Evolutionary conservation across 2,797 vertebrate genomes (phyloP).

Genomic region (Tinamus major): DNA sequence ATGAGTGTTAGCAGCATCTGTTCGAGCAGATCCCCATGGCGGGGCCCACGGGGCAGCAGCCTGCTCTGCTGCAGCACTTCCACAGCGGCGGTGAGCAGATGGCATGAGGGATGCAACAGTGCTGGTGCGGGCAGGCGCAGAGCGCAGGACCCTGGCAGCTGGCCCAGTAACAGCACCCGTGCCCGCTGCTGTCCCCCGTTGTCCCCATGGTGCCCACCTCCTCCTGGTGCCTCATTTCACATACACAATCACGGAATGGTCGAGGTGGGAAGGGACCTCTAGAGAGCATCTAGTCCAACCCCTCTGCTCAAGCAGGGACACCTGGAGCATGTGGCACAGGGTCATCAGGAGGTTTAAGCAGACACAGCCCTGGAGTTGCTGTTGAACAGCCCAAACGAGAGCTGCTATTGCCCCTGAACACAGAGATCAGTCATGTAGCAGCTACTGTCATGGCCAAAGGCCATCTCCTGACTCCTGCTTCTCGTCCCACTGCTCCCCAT

Average conservation of each 20-base stretch:
- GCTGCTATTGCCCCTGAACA: neutral
- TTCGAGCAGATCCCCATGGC: neutral
- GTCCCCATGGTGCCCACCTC: neutral
- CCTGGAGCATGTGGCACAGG: no score
- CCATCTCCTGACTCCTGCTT: neutral
- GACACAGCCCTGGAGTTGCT: neutral
- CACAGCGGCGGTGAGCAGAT: fast-evolving
- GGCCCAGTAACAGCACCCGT: neutral
- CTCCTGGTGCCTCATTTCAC: neutral
- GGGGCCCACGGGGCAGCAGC: neutral
- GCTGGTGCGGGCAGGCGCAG: no score
- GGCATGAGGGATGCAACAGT: neutral
- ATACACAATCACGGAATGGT: no score
- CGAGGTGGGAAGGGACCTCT: no score
- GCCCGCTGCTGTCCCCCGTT: neutral
- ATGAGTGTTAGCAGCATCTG: neutral
- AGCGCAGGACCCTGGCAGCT: neutral
- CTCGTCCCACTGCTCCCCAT: no score
- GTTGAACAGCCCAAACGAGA: neutral
- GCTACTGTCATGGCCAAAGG: neutral
- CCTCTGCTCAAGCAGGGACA: no score
- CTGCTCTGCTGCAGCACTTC: neutral
- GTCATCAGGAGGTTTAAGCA: no score
- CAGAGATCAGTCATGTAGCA: neutral
- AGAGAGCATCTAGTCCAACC: no score